phyloP scores from a whole-genome alignment of 2,113 vertebrate genomes.

The Willisornis vidua region DNA sequence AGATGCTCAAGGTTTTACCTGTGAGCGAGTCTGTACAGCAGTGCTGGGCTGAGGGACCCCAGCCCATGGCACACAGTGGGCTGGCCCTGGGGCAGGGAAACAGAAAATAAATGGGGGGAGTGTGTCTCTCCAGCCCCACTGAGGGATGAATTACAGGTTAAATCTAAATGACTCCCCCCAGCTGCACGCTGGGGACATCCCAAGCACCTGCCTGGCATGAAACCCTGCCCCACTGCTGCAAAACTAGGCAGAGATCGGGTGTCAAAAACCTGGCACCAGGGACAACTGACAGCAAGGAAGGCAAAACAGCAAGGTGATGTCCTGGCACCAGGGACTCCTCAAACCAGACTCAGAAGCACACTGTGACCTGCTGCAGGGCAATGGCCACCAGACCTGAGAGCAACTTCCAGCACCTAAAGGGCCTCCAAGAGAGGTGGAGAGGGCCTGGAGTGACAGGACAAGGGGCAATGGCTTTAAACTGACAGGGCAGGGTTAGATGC shows the following conservation, averaged over 20 bases:
- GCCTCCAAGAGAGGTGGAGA: not conserved
- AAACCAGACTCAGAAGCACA: not conserved
- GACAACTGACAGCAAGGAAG: not conserved
- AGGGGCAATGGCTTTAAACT: not conserved
- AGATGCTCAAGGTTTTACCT: not conserved
- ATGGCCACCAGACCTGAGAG: not conserved
- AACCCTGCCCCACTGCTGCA: not conserved
- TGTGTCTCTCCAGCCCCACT: accelerated
- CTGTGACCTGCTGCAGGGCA: not conserved
- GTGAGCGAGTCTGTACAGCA: accelerated
- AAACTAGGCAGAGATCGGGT: not conserved
- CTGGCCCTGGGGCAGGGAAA: not conserved
- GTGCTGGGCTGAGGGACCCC: not conserved
- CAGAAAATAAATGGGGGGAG: accelerated
- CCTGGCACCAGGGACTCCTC: not conserved
- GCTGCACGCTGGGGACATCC: not conserved
- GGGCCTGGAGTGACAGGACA: no score
- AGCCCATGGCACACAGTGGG: accelerated
- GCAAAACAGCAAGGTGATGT: not conserved
- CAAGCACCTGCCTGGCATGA: not conserved
- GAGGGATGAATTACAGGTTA: not conserved
- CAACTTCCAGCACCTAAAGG: not conserved
- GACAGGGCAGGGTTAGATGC: not conserved
- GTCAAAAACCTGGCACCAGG: not conserved
- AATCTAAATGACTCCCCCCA: not conserved